phyloP scores from a whole-genome alignment of 2,113 vertebrate genomes.

The Vidua macroura region DNA sequence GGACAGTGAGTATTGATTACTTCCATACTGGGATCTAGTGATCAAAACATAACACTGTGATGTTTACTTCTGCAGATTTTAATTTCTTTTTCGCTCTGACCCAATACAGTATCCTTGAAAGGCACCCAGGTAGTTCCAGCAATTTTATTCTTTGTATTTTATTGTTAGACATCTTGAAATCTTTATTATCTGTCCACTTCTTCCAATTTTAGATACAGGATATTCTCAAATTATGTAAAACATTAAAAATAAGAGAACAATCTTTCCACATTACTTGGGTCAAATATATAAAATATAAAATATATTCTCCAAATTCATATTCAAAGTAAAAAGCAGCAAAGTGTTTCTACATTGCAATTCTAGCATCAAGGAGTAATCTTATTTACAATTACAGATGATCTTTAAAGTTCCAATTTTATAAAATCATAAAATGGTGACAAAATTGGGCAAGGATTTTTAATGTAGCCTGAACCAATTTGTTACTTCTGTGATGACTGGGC shows the following conservation, averaged over 20 bases:
- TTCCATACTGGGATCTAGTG: not conserved
- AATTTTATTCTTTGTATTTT: not conserved
- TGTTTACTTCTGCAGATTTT: not conserved
- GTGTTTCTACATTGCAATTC: not conserved
- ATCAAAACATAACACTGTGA: not conserved
- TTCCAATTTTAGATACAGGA: not conserved
- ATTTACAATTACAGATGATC: not conserved
- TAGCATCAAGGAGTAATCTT: not conserved
- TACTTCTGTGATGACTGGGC: not conserved
- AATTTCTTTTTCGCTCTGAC: not conserved
- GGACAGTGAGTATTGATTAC: not conserved
- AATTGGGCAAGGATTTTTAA: not conserved
- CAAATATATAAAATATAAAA: not conserved
- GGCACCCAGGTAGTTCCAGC: rapidly evolving
- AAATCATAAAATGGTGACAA: not conserved
- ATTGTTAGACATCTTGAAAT: not conserved
- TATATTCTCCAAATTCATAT: not conserved
- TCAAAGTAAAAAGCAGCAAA: not conserved
- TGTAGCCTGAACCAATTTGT: not conserved
- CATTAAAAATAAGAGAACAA: not conserved
- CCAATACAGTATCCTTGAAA: not conserved
- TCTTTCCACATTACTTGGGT: not conserved
- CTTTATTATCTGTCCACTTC: not conserved
- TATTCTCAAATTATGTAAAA: not conserved
- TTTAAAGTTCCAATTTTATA: not conserved